Evolutionary conservation across 2,888 invertebrate genomes (phyloP).

Genomic region (Ernsta delagoae): DNA sequence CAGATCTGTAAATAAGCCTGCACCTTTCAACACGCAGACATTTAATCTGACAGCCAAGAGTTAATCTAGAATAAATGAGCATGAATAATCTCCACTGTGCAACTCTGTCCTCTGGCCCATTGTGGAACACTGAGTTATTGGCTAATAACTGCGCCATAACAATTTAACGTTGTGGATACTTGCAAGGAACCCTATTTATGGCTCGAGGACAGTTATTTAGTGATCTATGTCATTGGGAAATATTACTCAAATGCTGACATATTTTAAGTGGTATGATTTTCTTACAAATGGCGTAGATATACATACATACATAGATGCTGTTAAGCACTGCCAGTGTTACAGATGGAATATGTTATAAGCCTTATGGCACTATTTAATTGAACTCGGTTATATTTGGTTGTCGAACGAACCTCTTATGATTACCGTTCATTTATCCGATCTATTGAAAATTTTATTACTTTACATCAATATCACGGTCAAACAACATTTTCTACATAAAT

Average conservation of each 20-base stretch:
- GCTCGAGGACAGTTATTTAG: constrained; percentile 13
- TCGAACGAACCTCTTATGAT: no score
- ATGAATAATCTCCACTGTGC: constrained; percentile 25
- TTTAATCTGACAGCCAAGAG: constrained; percentile 7
- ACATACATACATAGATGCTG: no score
- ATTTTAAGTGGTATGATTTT: not conserved
- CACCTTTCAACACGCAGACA: not conserved
- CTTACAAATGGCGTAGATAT: no score
- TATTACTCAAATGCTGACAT: not conserved
- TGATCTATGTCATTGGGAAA: constrained; percentile 9
- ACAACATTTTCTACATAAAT: not conserved
- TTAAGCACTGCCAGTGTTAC: no score
- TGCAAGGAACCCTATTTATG: constrained; percentile 14
- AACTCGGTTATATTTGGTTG: no score
- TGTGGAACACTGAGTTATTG: constrained; percentile 23
- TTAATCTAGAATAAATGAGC: constrained; percentile 25
- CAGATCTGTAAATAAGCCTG: not conserved
- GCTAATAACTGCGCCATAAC: constrained; percentile 22
- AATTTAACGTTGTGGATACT: constrained; percentile 14
- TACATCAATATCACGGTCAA: not conserved
- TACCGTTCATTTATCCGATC: no score
- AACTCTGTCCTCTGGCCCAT: constrained; percentile 12
- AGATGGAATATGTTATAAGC: no score
- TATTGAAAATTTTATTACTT: not conserved
- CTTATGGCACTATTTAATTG: no score